These are phyloP conservation scores for Thymelicus lineola DNA, from an alignment of 2,888 invertebrate genomes.

Conservation along the genomic window DNA sequence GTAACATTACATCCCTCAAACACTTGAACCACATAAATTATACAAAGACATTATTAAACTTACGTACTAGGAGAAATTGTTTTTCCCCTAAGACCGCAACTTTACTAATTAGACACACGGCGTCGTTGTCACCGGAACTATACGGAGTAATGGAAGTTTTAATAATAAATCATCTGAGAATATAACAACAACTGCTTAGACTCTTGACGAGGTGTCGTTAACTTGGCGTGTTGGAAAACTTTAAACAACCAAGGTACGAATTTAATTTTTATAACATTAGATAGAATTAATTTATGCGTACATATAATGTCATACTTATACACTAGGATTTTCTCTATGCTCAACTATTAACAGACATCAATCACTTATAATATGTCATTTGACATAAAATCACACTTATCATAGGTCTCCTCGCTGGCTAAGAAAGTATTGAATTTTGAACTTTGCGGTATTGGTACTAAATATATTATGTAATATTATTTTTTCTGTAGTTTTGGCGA, in stretches of 20 bases:
- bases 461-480: too few relatives aligned
- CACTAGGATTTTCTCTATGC: too few relatives aligned
- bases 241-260: not conserved
- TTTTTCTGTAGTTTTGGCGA: too few relatives aligned
- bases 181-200: not conserved
- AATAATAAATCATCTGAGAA: constrained; percentile 29
- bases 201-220: not conserved
- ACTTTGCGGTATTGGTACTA: too few relatives aligned
- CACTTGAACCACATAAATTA: constrained; percentile 7
- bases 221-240: not conserved
- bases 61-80: not conserved
- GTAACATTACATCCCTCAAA: not conserved
- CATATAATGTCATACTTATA: too few relatives aligned
- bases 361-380: too few relatives aligned
- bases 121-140: constrained; percentile 26
- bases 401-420: too few relatives aligned
- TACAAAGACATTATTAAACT: not conserved
- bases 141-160: constrained; percentile 23
- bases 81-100: constrained; percentile 20
- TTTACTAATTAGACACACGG: constrained; percentile 22
- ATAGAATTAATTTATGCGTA: too few relatives aligned
- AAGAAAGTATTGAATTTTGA: too few relatives aligned
- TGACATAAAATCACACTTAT: too few relatives aligned
- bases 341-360: too few relatives aligned
- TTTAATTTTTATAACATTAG: too few relatives aligned